These are phyloP conservation scores for Meandrusa payeni DNA, from an alignment of 2,888 invertebrate species.

Conservation along the genomic window DNA sequence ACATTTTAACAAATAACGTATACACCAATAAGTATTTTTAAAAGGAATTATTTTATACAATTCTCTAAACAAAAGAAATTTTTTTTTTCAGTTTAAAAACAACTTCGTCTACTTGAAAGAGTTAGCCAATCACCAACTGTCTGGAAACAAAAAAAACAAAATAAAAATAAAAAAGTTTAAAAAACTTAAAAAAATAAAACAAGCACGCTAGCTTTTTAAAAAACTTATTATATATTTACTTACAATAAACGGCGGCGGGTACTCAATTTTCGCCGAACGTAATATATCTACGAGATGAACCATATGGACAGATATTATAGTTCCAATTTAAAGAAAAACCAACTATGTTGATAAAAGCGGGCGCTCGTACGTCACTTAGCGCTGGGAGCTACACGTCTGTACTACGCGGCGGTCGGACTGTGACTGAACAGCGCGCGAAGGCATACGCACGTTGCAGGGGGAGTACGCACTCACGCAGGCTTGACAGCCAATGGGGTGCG, in stretches of 20 bases:
- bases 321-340: conserved; percentile 61
- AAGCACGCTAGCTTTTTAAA: conserved; percentile 12
- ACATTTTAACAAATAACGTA: too few relatives aligned
- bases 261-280: conserved; percentile 89
- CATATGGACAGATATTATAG: conserved; percentile 85
- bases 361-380: conserved; percentile 58
- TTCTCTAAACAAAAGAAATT: too few relatives aligned
- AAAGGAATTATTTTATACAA: too few relatives aligned
- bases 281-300: conserved; percentile 90
- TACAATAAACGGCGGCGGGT: conserved; percentile 87
- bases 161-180: conserved; percentile 25
- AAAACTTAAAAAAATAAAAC: conserved; percentile 30
- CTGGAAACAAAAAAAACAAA: conserved; percentile 33
- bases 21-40: too few relatives aligned
- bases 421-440: conserved; percentile 67
- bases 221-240: conserved; percentile 67
- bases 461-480: conserved; percentile 78
- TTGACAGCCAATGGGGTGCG: conserved; percentile 77
- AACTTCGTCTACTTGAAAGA: too few relatives aligned
- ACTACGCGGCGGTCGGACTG: conserved; percentile 56
- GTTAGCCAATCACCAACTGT: too few relatives aligned
- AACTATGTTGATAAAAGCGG: conserved; percentile 41
- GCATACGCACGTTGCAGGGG: conserved; percentile 71
- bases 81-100: too few relatives aligned
- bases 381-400: conserved; percentile 49